Percentiles rank a stretch among this genome's conserved stretches.
Conservation (phyloP, 2,888 invertebrate species). For the Mesorhabditis spiculigera region DNA sequence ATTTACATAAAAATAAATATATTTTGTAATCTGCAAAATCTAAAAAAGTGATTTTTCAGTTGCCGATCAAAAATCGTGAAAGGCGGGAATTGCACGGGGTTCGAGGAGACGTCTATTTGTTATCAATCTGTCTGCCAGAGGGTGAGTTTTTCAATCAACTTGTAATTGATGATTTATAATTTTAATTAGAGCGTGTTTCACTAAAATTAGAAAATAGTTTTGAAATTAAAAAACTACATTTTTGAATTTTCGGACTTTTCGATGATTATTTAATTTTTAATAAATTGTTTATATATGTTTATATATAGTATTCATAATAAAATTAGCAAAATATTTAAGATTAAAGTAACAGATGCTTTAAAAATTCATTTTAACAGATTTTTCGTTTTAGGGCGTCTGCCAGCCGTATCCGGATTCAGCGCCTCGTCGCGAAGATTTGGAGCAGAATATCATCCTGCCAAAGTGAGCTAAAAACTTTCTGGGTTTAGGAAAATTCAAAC, state of each 20-base stretch:
- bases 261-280: no score
- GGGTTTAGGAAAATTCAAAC: background rate
- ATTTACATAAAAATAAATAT: background rate
- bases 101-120: slow-evolving; percentile 50
- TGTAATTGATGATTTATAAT: no score
- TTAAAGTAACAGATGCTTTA: no score
- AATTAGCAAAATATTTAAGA: no score
- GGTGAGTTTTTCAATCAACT: slow-evolving; percentile 24
- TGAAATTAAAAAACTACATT: no score
- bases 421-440: background rate
- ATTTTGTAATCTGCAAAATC: background rate
- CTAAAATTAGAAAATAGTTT: no score
- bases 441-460: background rate
- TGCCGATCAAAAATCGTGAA: slow-evolving; percentile 21
- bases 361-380: no score
- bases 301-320: no score
- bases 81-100: slow-evolving; percentile 56
- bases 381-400: slow-evolving; percentile 8
- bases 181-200: no score
- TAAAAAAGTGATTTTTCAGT: background rate
- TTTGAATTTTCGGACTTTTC: no score
- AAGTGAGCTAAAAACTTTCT: background rate
- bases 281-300: no score
- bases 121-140: slow-evolving; percentile 48
- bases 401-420: slow-evolving; percentile 10